phyloP scores from a whole-genome alignment of 2,797 vertebrate genomes.

The Crenuchus spilurus region DNA sequence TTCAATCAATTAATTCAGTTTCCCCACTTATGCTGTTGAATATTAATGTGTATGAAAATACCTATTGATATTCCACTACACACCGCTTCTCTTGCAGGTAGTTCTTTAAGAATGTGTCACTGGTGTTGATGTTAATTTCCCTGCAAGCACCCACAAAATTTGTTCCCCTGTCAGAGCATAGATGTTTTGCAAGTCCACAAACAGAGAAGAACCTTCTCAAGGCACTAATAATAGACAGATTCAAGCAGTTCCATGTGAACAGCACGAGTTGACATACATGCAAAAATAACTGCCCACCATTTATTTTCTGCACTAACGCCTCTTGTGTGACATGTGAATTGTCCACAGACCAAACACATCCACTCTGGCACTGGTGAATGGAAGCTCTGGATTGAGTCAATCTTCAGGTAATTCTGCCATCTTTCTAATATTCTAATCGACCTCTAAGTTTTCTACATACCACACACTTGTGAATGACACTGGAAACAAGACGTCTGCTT shows the following conservation, averaged over 20 bases:
- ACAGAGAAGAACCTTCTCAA: not conserved
- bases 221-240: not conserved
- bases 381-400: not conserved
- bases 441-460: not conserved
- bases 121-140: not conserved
- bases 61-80: too few species aligned
- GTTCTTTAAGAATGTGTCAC: not conserved
- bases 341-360: not conserved
- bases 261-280: not conserved
- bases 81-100: not conserved
- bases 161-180: not conserved
- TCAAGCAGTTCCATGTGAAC: not conserved
- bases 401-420: not conserved
- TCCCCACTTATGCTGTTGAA: too few species aligned
- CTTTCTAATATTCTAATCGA: not conserved
- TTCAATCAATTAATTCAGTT: too few species aligned
- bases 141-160: constrained; percentile 1
- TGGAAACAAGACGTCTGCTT: not conserved
- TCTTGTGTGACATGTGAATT: not conserved
- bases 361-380: not conserved
- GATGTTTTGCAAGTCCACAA: not conserved
- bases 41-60: too few species aligned
- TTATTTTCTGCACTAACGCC: not conserved
- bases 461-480: not conserved
- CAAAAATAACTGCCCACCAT: not conserved